These are phyloP conservation scores for Pogonus chalceus DNA, from an alignment of 1,140 invertebrate species.

Conservation along the genomic window DNA sequence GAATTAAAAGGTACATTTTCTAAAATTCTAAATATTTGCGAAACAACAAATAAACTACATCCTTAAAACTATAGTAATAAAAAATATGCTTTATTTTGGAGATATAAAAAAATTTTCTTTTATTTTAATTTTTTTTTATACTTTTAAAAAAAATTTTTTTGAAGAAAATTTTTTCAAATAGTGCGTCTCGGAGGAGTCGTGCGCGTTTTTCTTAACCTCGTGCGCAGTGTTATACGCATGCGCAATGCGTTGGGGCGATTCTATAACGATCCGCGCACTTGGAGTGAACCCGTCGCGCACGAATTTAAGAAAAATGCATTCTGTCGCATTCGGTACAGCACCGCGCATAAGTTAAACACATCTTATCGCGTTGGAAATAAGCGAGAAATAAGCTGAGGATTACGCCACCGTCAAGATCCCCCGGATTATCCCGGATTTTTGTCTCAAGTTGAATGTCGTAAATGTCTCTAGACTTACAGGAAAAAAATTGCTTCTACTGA, in stretches of 20 bases:
- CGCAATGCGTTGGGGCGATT: slow-evolving; percentile 21
- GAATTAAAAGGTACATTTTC: too few species aligned
- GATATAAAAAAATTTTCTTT: background rate
- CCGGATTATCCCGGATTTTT: background rate
- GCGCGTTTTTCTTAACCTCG: slow-evolving; percentile 3
- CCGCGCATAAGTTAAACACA: slow-evolving; percentile 22
- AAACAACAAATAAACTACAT: too few species aligned
- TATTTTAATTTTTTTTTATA: background rate
- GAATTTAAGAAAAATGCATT: slow-evolving; percentile 33
- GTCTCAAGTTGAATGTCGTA: background rate
- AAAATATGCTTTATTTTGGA: too few species aligned
- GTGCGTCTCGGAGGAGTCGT: background rate
- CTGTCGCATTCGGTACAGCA: slow-evolving; percentile 30
- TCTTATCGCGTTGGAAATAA: background rate
- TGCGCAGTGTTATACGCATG: slow-evolving; percentile 20
- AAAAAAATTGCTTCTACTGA: too few species aligned
- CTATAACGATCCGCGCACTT: slow-evolving; percentile 32
- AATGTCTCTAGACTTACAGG: background rate
- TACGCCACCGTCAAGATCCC: background rate
- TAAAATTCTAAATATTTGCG: too few species aligned
- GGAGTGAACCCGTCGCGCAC: slow-evolving; percentile 28
- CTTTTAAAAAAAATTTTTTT: background rate
- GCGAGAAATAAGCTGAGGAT: background rate
- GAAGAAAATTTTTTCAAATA: slow-evolving; percentile 3
- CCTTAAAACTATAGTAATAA: too few species aligned